Base-by-base conservation (phyloP, 2,113 vertebrate species). In the Anoplopoma fimbria region DNA sequence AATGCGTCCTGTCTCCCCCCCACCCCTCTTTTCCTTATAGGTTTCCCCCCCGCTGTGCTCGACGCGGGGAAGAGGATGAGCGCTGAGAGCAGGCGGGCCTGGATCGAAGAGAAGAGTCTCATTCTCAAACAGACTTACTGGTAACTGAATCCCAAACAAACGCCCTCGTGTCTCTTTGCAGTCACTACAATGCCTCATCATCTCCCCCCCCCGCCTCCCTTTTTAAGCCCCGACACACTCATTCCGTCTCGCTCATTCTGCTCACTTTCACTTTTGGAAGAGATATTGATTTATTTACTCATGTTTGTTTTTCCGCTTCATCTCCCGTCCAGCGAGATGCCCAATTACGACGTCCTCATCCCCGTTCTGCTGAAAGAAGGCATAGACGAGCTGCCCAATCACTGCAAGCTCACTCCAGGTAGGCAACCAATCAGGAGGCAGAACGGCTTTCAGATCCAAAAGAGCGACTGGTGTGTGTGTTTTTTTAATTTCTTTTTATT, bases 61-160 rank as follows among this genome's bases (percentile, higher is more conserved):
- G 96, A 98, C 82, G 97, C 96, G 0, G 96, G 96, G 70, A 97
- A 96, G 86, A 94, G 95, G 63, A 97, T 93, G 96, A 95, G 95
- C 4, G 13, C 92, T 0, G 97, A 98, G 63, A 94, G 93, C 80
- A 92, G 91, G 60, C 96, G 95, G 85, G 80, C 93, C 0, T 97
- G 96, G 97, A 93, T 98, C 69, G 97, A 98, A 75, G 96, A 96
- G 81, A 97, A 96, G 76, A 91, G 86, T 77, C 95, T 96, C 79
- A 93, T 97, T 84, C 93, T 98, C 75, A 98, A 98, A 85, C 97
- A 98, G 92, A 97, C 97, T 0, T 98, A 97, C 92, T 98, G 97
- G 97, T 98, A 86, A 86, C 21, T 31, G 69, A 76, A 79, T 40
- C 69, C 69, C 75, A 51, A 82, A 79, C 81, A 40, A 67, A 68